These are phyloP conservation scores for Mactra quadrangularis DNA, from an alignment of 1,140 invertebrate genomes.

Conservation along the genomic window DNA sequence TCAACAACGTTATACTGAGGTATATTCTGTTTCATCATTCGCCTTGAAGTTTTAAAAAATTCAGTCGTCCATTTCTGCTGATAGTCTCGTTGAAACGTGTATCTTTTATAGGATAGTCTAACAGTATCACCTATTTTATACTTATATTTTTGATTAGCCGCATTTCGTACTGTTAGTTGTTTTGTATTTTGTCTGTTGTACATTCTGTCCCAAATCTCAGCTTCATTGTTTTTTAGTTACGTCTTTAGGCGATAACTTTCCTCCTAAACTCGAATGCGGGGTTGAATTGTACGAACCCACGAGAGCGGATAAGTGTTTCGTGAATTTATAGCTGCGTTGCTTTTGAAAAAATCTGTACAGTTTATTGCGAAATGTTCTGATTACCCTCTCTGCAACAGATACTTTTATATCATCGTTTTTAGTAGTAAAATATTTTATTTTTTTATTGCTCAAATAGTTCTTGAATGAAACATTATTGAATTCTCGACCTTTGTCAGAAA, in stretches of 20 bases:
- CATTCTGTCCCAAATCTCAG: constrained; percentile 6
- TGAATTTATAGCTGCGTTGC: neutral
- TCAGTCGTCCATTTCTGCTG: constrained; percentile 63
- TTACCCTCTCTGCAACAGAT: neutral
- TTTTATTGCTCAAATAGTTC: neutral
- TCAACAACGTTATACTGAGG: constrained; percentile 57
- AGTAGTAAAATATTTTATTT: neutral
- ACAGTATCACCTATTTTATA: constrained; percentile 57
- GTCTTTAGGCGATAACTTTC: neutral
- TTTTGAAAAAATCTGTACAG: constrained; percentile 14
- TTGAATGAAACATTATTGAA: constrained; percentile 14
- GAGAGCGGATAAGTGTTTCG: neutral
- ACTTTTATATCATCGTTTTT: constrained; percentile 26
- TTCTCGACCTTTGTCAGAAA: neutral
- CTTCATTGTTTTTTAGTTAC: neutral
- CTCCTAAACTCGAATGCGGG: neutral
- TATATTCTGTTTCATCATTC: constrained; percentile 37
- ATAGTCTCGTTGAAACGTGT: constrained; percentile 55
- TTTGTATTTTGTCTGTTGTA: no score
- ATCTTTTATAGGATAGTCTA: constrained; percentile 50
- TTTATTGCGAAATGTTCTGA: neutral
- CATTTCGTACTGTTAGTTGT: no score
- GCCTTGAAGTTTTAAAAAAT: constrained; percentile 22
- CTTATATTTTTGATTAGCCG: no score
- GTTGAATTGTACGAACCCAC: constrained; percentile 3